Base-by-base conservation (phyloP, 2,113 vertebrate species). In the Eurypyga helias region DNA sequence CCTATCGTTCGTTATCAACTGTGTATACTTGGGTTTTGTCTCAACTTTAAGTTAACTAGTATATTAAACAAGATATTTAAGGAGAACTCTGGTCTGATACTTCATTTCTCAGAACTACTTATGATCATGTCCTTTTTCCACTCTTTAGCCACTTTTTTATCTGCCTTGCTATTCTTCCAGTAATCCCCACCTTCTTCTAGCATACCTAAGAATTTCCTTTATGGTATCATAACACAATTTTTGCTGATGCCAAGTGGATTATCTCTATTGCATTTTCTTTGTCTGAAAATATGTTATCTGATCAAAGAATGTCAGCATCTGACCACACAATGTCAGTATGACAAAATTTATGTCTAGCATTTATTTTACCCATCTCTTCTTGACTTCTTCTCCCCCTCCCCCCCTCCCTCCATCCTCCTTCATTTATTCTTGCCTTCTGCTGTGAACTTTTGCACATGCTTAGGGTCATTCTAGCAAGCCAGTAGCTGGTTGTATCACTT, bases 1-100 rank as follows among this genome's bases (percentile, higher is more conserved):
- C 17, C 23, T 70, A n/a, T 70, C 0, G 0, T 34, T 69, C 61
- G 15, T 48, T 52, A 11, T 29, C n/a, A 75, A 43, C 46, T 17
- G 2, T 45, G 6, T n/a, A 16, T 21, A 2, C 11, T 38, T 61
- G 13, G 24, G 55, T 90, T 82, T 90, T 85, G 23, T 79, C 51
- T 61, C 55, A 61, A 57, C 7, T 7, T 85, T 48, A 57, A 71
- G 4, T 71, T 58, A 18, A 48, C 45, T 77, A 69, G 49, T 85
- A 17, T 2, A 31, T 88, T 61, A 48, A 82, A 33, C 26, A 70
- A 52, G 6, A 48, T n/a, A 5, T 23, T 70, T 87, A 43, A 70
- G 45, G 60, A 66, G 5, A 9, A 11, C 12, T 66, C 20, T 49
- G 51, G 3, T 84, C 13, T 13, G 31, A n/a, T 65, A 17, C 29